Percentiles rank a stretch among this genome's conserved stretches.
Evolutionary conservation across 2,888 invertebrate species (phyloP).

Genomic region (Drosophila sordidula): DNA sequence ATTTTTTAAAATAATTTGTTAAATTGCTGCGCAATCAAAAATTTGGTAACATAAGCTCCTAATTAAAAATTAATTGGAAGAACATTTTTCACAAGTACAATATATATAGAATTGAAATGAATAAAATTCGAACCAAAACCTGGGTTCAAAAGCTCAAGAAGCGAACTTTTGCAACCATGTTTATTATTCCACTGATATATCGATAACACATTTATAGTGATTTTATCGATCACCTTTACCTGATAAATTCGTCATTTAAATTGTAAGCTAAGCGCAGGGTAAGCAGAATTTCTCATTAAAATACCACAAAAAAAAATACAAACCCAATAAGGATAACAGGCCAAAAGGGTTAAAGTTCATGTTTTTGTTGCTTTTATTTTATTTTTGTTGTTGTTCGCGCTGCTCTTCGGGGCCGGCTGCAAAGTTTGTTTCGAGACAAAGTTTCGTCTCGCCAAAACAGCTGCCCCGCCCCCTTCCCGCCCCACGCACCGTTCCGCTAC

Average conservation of each 20-base stretch:
- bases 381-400: constrained; percentile 31
- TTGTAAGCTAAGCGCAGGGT: not conserved
- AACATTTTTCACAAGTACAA: no score
- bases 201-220: no score
- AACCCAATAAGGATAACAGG: constrained; percentile 10
- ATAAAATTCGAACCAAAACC: no score
- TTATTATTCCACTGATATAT: no score
- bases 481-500: not conserved
- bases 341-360: constrained; percentile 40
- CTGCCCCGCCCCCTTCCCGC: constrained; percentile 3
- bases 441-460: constrained; percentile 64
- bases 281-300: constrained; percentile 10
- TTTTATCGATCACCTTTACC: not conserved
- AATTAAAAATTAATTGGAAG: no score
- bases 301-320: not conserved
- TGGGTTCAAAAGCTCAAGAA: no score
- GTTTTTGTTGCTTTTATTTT: constrained; percentile 9
- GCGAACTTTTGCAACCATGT: no score
- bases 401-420: constrained; percentile 56
- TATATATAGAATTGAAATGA: no score
- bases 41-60: no score
- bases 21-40: no score
- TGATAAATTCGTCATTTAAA: no score
- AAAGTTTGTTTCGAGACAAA: constrained; percentile 72
- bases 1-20: no score